Percentiles rank a stretch among this genome's conserved stretches.
Evolutionary conservation across 1,140 invertebrate species (phyloP).

Genomic region (Eumaeus atala): DNA sequence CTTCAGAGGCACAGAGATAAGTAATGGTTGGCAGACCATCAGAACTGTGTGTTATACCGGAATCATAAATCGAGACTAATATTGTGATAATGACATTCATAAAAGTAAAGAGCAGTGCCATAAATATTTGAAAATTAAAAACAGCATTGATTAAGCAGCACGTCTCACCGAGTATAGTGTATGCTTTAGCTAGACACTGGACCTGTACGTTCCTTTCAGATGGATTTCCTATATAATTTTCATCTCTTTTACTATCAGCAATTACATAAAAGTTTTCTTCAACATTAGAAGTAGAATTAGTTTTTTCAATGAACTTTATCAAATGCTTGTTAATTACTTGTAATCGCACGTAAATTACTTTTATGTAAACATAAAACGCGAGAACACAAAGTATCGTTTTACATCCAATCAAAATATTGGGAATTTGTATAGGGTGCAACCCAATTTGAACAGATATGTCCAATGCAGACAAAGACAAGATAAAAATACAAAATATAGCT

Average conservation of each 20-base stretch:
- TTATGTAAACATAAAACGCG: conserved; percentile 37
- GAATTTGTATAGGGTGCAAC: conserved; percentile 6
- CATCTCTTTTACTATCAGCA: conserved; percentile 18
- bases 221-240: conserved; percentile 33
- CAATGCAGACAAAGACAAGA: neutral
- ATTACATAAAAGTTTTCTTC: neutral
- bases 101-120: conserved; percentile 42
- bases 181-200: conserved; percentile 32
- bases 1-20: conserved; percentile 35
- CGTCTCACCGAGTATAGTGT: conserved; percentile 37
- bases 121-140: conserved; percentile 48
- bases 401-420: conserved; percentile 32
- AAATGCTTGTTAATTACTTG: conserved; percentile 39
- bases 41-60: conserved; percentile 18
- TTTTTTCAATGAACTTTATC: conserved; percentile 26
- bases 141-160: conserved; percentile 36
- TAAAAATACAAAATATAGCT: conserved; percentile 11
- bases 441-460: neutral
- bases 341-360: conserved; percentile 32
- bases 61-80: conserved; percentile 43
- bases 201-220: conserved; percentile 37
- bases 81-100: conserved; percentile 42
- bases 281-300: neutral
- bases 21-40: conserved; percentile 28
- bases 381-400: conserved; percentile 39